phyloP scores from a whole-genome alignment of 2,888 invertebrate species.

The Nymphalis urticae region DNA sequence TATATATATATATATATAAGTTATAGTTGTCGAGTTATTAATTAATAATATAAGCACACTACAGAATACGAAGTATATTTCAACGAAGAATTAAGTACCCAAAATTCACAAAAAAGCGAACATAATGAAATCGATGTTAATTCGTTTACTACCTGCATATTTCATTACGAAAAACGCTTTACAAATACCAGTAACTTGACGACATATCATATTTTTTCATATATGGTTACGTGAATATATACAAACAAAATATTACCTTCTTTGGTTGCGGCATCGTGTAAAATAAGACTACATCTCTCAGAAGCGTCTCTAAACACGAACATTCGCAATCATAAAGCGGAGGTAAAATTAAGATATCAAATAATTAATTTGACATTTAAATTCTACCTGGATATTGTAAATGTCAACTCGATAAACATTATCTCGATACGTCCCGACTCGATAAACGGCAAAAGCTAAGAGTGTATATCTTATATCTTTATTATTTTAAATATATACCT shows the following conservation, averaged over 20 bases:
- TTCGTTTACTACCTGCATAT: too few species aligned
- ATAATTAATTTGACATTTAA: conserved; percentile 17
- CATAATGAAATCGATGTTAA: too few species aligned
- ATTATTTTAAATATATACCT: conserved; percentile 1
- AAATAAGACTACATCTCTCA: not conserved
- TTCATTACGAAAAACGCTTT: too few species aligned
- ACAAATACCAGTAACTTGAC: too few species aligned
- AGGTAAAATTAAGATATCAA: conserved; percentile 5
- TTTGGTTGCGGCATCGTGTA: not conserved
- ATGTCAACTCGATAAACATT: conserved; percentile 12
- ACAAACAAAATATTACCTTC: not conserved
- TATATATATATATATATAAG: too few species aligned
- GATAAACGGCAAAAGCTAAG: conserved; percentile 12
- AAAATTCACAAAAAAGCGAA: too few species aligned
- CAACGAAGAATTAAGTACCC: too few species aligned
- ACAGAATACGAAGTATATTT: too few species aligned
- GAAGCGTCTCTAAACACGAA: not conserved
- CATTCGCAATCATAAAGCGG: not conserved
- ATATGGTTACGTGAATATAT: too few species aligned
- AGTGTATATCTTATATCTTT: conserved; percentile 10
- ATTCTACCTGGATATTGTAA: conserved; percentile 8
- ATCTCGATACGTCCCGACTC: not conserved
- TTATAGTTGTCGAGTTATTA: too few species aligned
- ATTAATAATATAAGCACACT: too few species aligned
- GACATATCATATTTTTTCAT: too few species aligned